A percentile compares a stretch with the other conserved stretches of the same genome.
Evolutionary conservation across 2,888 invertebrate species (phyloP).

Genomic region (Vandiemenella viatica): DNA sequence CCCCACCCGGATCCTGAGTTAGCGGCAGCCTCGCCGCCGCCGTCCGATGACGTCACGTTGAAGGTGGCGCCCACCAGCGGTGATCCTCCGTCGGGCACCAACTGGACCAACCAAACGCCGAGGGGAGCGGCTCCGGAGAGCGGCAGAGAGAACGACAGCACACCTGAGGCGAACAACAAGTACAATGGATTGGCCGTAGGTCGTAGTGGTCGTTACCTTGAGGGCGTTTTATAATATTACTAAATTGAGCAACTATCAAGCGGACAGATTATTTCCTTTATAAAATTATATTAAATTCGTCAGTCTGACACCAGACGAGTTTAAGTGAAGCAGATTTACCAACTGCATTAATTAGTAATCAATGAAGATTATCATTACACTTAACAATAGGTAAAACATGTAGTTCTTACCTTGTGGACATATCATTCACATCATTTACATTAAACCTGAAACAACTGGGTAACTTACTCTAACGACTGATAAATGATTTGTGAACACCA

Average conservation of each 20-base stretch:
- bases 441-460: conserved; percentile 6
- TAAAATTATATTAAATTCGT: too few relatives aligned
- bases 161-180: conserved; percentile 31
- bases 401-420: too few relatives aligned
- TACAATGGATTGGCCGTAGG: neutral
- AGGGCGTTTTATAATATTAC: neutral
- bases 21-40: conserved; percentile 36
- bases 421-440: neutral
- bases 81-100: conserved; percentile 15
- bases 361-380: too few relatives aligned
- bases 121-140: conserved; percentile 39
- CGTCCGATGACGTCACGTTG: conserved; percentile 15
- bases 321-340: too few relatives aligned
- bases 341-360: too few relatives aligned
- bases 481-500: too few relatives aligned
- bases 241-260: too few relatives aligned
- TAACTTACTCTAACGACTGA: too few relatives aligned
- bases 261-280: too few relatives aligned
- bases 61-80: neutral
- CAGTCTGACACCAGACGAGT: too few relatives aligned
- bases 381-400: too few relatives aligned
- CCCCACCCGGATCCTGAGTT: conserved; percentile 43
- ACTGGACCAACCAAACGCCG: conserved; percentile 43
- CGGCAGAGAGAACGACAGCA: conserved; percentile 38
- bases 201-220: too few relatives aligned